Conservation (phyloP, 2,797 vertebrate genomes). For the Falco peregrinus region DNA sequence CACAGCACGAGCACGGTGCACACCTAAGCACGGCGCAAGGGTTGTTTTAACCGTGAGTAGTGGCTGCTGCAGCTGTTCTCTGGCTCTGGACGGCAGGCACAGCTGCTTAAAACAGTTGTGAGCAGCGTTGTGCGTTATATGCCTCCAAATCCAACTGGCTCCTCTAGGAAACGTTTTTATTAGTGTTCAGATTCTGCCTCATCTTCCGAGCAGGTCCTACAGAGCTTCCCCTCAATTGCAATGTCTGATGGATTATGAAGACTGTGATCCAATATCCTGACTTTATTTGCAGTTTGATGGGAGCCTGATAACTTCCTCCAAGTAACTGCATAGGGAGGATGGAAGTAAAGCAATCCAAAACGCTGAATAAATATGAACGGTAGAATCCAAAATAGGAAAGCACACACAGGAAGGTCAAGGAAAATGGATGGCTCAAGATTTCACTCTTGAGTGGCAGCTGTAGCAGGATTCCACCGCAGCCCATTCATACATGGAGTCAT, state of each 20-base stretch:
- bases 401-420: not conserved
- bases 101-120: not conserved
- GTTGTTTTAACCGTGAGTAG: not conserved
- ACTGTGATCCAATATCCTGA: conserved; percentile 30
- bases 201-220: not conserved
- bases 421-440: not conserved
- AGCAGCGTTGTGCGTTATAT: not conserved
- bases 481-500: not conserved
- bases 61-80: not conserved
- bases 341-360: conserved; percentile 31
- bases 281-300: conserved; percentile 43
- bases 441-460: not conserved
- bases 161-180: not conserved
- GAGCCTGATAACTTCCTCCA: not conserved
- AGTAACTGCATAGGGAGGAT: not conserved
- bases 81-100: not conserved
- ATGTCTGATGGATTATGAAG: not conserved
- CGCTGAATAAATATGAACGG: not conserved
- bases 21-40: not conserved
- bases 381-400: not conserved
- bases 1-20: not conserved
- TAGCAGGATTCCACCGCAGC: not conserved
- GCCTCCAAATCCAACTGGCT: not conserved
- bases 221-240: conserved; percentile 10
- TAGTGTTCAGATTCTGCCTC: not conserved